A percentile compares a stretch with the other conserved stretches of the same genome.
phyloP scores from a whole-genome alignment of 1,140 invertebrate species.

The Brachionus rubens region DNA sequence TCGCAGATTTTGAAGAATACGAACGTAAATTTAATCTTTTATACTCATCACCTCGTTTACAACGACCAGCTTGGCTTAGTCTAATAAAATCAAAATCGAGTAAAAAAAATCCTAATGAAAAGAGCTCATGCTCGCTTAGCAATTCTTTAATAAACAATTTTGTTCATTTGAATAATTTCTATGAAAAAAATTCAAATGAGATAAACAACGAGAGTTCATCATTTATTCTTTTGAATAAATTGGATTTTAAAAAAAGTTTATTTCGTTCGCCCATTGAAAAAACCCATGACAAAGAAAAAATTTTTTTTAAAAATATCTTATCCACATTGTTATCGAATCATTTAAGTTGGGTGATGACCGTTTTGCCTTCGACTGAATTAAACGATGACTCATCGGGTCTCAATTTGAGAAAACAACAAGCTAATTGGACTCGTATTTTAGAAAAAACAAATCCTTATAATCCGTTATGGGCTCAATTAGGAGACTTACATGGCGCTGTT shows the following conservation, averaged over 20 bases:
- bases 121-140: background rate
- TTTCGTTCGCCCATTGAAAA: background rate
- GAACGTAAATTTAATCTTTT: conserved; percentile 6
- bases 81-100: background rate
- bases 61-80: background rate
- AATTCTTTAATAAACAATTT: background rate
- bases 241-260: conserved; percentile 1
- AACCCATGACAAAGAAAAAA: background rate
- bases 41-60: background rate
- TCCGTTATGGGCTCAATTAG: conserved; percentile 36
- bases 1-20: background rate
- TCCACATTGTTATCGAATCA: conserved; percentile 5
- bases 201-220: background rate
- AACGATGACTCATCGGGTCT: background rate
- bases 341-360: conserved; percentile 36
- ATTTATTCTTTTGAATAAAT: background rate
- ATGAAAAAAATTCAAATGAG: no score
- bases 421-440: background rate
- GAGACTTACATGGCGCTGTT: conserved; percentile 28
- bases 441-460: conserved; percentile 43
- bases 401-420: conserved; percentile 31
- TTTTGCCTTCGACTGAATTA: background rate
- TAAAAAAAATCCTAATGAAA: background rate
- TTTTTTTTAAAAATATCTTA: conserved; percentile 4
- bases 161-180: background rate